Conservation (phyloP, 2,888 invertebrate species). For the Brachylomia viminalis region DNA sequence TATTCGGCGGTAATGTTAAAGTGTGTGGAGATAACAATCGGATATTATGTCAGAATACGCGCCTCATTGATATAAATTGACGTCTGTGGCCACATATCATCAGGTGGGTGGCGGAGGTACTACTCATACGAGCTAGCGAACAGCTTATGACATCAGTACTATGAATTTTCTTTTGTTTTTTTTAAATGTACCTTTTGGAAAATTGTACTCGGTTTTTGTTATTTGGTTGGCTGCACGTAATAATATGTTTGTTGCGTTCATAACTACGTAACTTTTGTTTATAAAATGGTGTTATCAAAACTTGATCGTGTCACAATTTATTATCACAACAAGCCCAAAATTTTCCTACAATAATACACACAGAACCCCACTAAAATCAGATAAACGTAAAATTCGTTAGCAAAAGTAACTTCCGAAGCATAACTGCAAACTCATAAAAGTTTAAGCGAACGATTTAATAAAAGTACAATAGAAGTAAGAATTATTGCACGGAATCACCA, state of each 20-base stretch:
- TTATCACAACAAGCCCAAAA: constrained; percentile 53
- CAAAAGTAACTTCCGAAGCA: constrained; percentile 65
- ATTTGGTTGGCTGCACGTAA: background rate
- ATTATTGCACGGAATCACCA: constrained; percentile 87
- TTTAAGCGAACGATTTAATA: constrained; percentile 78
- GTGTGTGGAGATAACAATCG: constrained; percentile 53
- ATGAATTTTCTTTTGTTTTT: background rate
- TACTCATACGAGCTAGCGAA: constrained; percentile 24
- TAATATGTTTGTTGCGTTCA: constrained; percentile 2
- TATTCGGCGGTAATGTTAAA: constrained; percentile 54
- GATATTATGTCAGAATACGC: constrained; percentile 56
- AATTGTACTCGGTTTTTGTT: background rate
- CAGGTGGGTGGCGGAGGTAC: constrained; percentile 67
- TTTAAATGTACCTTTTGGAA: background rate
- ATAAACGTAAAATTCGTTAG: constrained; percentile 66
- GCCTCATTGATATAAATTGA: constrained; percentile 68
- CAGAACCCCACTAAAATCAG: constrained; percentile 61
- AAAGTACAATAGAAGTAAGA: constrained; percentile 80
- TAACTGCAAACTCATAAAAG: constrained; percentile 77
- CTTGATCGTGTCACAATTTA: constrained; percentile 30
- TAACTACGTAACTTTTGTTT: constrained; percentile 7
- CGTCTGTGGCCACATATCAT: constrained; percentile 68
- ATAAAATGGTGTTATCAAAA: constrained; percentile 21
- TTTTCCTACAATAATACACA: constrained; percentile 58
- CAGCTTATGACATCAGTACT: constrained; percentile 32